Percentiles rank a stretch among this genome's conserved stretches.
These are phyloP conservation scores for Ophthalmolycus amberensis DNA, from an alignment of 2,113 vertebrate species.

Conservation along the genomic window DNA sequence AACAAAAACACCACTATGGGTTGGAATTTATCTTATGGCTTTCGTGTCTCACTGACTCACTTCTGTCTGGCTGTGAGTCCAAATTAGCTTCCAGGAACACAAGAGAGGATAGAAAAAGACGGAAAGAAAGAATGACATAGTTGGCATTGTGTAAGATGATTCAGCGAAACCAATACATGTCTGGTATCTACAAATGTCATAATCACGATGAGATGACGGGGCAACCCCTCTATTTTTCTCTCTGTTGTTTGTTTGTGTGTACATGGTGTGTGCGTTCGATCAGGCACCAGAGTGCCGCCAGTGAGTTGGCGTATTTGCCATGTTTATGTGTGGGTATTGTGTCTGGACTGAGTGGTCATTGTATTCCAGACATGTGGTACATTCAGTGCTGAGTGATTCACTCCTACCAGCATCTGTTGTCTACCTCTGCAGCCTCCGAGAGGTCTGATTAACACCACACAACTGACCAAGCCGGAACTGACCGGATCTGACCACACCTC, in stretches of 20 bases:
- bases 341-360: slow-evolving; percentile 74
- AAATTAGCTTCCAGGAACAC: slow-evolving; percentile 73
- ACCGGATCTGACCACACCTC: slow-evolving; percentile 64
- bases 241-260: slow-evolving; percentile 59
- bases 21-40: slow-evolving; percentile 60
- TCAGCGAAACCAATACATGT: slow-evolving; percentile 71
- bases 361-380: slow-evolving; percentile 80
- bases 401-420: slow-evolving; percentile 76
- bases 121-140: slow-evolving; percentile 58
- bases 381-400: slow-evolving; percentile 76
- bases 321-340: slow-evolving; percentile 80
- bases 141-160: slow-evolving; percentile 71
- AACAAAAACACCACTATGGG: slow-evolving; percentile 53
- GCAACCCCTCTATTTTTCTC: slow-evolving; percentile 70
- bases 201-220: slow-evolving; percentile 70
- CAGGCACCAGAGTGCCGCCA: slow-evolving; percentile 54
- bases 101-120: slow-evolving; percentile 46
- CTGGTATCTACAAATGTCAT: slow-evolving; percentile 73
- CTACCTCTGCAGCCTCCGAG: slow-evolving; percentile 65
- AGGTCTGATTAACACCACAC: slow-evolving; percentile 74
- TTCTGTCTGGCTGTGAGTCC: slow-evolving; percentile 64
- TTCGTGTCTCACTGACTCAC: slow-evolving; percentile 74
- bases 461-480: slow-evolving; percentile 59
- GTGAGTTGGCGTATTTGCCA: slow-evolving; percentile 66
- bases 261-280: slow-evolving; percentile 34